Base-by-base conservation (phyloP, 1,140 invertebrate genomes). In the Hydropsyche tenuis region DNA sequence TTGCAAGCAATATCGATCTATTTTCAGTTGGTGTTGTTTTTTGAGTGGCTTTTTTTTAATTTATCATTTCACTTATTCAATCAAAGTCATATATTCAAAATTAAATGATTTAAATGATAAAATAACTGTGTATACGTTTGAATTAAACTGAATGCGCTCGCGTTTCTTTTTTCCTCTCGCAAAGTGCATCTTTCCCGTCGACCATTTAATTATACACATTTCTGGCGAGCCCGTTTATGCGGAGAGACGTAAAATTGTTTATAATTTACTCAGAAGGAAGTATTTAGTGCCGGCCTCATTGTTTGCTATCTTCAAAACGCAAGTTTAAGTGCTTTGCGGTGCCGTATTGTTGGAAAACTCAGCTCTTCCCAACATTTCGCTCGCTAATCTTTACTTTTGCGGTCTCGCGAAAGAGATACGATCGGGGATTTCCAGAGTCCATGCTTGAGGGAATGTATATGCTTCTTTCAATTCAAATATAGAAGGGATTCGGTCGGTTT, bases 251-350 rank as follows among this genome's bases (percentile, higher is more conserved):
- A 42, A 43, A 60, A 65, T 65, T 65, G 63, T 65, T 65, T 65
- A 65, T 65, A 65, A 65, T 65, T 65, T 65, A 65, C 27, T 65
- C 12, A 1, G 63, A 65, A 65, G 63, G 30, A 45, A 65, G 30
- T 42, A 65, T 65, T 65, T 43, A 65, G 16, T 65, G 37, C 30
- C 63, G 14, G 63, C 14, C 42, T 45, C 37, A 65, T 65, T 65
- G 63, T 65, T 65, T 23, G 30, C 63, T 65, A 65, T 65, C 63
- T 65, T 65, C 23, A 65, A 60, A 65, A 43, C 63, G 37, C 42
- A 65, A 65, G 63, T 65, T 65, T 65, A 65, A 65, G 30, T 65
- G 42, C 63, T 65, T 65, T 65, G 63, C 42, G 63, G 63, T 65
- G 23, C 42, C 14, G 56, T 60, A 60, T 60, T 60, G 56, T 60